Evolutionary conservation across 2,888 invertebrate species (phyloP), one percentile per base, ranked within the genome.

Genomic region (Ephialtes manifestator): DNA sequence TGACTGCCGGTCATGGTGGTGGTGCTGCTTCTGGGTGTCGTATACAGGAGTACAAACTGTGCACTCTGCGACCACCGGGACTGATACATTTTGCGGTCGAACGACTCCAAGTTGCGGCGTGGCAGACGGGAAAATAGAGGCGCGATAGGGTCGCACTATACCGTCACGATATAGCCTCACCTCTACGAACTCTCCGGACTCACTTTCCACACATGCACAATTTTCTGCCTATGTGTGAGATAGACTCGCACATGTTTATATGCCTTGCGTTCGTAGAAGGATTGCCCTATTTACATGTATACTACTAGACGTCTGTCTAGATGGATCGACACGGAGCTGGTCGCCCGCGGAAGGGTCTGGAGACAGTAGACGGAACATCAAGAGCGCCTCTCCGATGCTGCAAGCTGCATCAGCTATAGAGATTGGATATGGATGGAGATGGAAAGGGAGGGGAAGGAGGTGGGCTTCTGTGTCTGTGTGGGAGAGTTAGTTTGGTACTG

Each of bases 81-180:
- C 91, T 90, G 92, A 90, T 92, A 89, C 91, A 91, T 92, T 91
- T 90, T 91, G 92, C 86, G 91, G 92, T 90, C 85, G 90, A 89
- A 87, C 87, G 90, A 90, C 90, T 91, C 89, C 87, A 90, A 89
- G 89, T 89, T 91, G 90, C 83, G 88, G 91, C 87, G 83, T 85
- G 82, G 87, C 89, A 86, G 88, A 90, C 88, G 89, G 78, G 92
- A 90, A 90, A 90, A 91, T 91, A 88, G 91, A 88, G 86, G 81
- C 85, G 70, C 89, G 88, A 88, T 86, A 86, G 88, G 83, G 55
- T 68, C 13, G 24, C 28, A 58, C 31, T 28, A 28, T 24, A 55
- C 78, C 53, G 70, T 55, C 58, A 63, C 78, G 81, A 68, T 74
- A 79, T 68, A 58, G 74, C 81, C 84, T 79, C 78, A n/a, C 74